Evolutionary conservation across 2,888 invertebrate genomes (phyloP).

Genomic region (Drosophila stalkeri): DNA sequence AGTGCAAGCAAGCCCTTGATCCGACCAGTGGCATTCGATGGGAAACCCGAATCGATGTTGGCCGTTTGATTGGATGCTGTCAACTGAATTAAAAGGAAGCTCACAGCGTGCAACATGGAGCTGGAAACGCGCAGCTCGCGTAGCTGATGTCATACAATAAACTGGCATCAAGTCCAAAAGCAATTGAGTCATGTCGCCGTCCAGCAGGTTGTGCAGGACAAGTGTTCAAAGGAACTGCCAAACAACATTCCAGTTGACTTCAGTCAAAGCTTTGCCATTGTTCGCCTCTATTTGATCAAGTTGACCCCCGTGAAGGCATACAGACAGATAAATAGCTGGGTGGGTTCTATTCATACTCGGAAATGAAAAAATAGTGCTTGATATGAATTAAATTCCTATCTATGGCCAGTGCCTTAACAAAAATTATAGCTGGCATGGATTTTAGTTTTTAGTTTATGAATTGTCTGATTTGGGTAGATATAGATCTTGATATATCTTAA

Average conservation of each 20-base stretch:
- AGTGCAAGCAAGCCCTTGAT: conserved; percentile 29
- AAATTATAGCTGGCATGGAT: background rate
- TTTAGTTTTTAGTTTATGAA: background rate
- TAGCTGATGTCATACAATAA: conserved; percentile 33
- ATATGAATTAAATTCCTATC: background rate
- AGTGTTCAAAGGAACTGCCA: conserved; percentile 27
- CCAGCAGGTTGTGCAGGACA: conserved; percentile 9
- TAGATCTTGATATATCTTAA: background rate
- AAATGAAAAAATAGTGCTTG: background rate
- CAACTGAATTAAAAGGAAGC: conserved; percentile 58
- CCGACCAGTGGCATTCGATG: background rate
- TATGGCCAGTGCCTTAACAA: background rate
- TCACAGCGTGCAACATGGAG: background rate
- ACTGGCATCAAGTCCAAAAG: conserved; percentile 25
- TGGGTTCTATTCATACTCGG: background rate
- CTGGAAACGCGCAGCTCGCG: background rate
- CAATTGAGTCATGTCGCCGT: conserved; percentile 18
- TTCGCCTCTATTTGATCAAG: conserved; percentile 4
- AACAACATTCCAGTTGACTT: conserved; percentile 20
- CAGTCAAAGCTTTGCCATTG: conserved; percentile 14
- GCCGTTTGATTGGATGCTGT: conserved; percentile 55
- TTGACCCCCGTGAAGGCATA: background rate
- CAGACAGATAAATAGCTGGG: background rate
- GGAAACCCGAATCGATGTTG: conserved; percentile 17
- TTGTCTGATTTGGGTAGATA: background rate